A percentile compares a stretch with the other conserved stretches of the same genome.
Evolutionary conservation across 1,140 invertebrate species (phyloP).

Genomic region (Goniozus legneri): DNA sequence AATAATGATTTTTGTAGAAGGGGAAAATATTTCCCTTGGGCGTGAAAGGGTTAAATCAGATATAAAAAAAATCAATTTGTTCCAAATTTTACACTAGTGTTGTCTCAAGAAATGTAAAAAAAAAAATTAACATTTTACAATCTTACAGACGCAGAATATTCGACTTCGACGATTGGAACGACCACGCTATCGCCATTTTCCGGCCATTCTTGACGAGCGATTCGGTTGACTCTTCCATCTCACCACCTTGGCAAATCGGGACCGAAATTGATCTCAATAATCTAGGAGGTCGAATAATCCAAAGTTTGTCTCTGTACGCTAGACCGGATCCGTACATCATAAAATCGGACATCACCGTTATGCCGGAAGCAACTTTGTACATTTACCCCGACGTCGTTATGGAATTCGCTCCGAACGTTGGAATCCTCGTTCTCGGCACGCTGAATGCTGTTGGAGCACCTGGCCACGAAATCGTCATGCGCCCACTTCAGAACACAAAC

Average conservation of each 20-base stretch:
- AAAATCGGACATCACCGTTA: constrained; percentile 91
- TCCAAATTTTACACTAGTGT: neutral
- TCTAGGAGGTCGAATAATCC: constrained; percentile 80
- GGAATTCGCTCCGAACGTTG: constrained; percentile 95
- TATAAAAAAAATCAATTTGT: no score
- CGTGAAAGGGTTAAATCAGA: no score
- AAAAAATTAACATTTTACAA: no score
- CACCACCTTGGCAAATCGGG: constrained; percentile 60
- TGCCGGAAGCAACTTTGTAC: constrained; percentile 84
- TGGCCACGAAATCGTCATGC: constrained; percentile 80
- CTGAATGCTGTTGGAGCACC: constrained; percentile 79
- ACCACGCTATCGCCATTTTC: constrained; percentile 89
- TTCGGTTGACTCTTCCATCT: constrained; percentile 72
- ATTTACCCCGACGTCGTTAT: constrained; percentile 88
- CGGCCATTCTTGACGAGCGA: constrained; percentile 81
- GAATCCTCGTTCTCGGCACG: constrained; percentile 91
- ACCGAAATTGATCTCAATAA: constrained; percentile 62
- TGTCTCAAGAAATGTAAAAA: neutral
- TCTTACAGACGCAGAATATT: constrained; percentile 73
- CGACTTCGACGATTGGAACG: constrained; percentile 99
- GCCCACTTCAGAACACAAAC: constrained; percentile 56
- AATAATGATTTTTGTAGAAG: no score
- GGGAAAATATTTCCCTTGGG: no score
- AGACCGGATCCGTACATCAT: constrained; percentile 76
- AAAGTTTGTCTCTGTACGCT: constrained; percentile 68